phyloP scores from a whole-genome alignment of 2,113 vertebrate species.

The Syrrhaptes paradoxus region DNA sequence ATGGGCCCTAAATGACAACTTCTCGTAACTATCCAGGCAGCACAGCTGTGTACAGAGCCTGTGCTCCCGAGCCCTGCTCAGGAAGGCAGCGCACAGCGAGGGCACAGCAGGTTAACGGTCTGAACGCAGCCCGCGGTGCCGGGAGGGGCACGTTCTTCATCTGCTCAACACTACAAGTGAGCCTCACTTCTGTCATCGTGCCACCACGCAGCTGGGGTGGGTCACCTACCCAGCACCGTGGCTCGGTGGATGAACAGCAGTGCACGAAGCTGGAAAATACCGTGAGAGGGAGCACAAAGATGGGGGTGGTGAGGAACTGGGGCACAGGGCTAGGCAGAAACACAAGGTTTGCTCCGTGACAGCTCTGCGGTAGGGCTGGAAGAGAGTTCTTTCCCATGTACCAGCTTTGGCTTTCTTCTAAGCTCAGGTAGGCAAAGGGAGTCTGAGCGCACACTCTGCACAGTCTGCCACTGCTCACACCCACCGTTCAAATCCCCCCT shows the following conservation, averaged over 20 bases:
- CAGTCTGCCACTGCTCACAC: neutral
- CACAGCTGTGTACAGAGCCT: fast-evolving
- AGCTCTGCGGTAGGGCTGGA: neutral
- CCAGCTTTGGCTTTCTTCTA: neutral
- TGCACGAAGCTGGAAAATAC: neutral
- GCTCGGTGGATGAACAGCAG: neutral
- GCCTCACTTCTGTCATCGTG: neutral
- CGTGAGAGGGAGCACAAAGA: neutral
- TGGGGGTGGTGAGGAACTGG: neutral
- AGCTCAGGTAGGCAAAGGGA: neutral
- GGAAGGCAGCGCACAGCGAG: neutral
- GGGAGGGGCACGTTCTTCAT: fast-evolving
- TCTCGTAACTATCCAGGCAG: neutral
- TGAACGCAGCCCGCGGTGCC: fast-evolving
- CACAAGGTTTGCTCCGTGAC: fast-evolving
- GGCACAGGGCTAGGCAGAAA: neutral
- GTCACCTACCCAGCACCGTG: neutral
- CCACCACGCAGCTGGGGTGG: neutral
- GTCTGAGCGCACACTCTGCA: neutral
- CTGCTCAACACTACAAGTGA: fast-evolving
- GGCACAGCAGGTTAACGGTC: neutral
- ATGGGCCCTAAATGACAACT: fast-evolving
- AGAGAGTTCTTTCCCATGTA: fast-evolving
- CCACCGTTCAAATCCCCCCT: neutral
- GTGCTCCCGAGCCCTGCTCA: neutral